Evolutionary conservation across 2,888 invertebrate species (phyloP).

Genomic region (Nephrotoma guestfalica): DNA sequence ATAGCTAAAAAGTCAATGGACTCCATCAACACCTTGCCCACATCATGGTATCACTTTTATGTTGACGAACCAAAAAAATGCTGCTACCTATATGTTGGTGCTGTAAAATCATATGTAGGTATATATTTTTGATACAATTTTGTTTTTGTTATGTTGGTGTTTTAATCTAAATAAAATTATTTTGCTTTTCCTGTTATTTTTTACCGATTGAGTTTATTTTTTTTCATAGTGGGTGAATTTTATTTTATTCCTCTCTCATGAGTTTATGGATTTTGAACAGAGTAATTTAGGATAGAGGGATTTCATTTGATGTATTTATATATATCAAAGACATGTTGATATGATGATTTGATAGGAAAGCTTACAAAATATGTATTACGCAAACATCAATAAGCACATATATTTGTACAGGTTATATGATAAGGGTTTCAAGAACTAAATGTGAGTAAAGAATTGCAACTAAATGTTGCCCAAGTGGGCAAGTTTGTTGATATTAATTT

Average conservation of each 20-base stretch:
- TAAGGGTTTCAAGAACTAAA: no score
- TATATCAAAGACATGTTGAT: not conserved
- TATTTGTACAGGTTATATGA: no score
- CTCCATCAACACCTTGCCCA: not conserved
- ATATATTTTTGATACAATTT: not conserved
- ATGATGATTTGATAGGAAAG: not conserved
- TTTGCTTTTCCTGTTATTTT: not conserved
- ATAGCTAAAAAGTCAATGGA: not conserved
- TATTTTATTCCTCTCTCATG: not conserved
- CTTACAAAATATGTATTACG: no score
- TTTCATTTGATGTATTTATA: not conserved
- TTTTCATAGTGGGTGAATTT: not conserved
- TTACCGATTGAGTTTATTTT: not conserved
- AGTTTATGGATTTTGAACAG: not conserved
- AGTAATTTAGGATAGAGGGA: not conserved
- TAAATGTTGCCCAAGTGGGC: no score
- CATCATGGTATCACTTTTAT: not conserved
- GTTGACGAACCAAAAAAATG: not conserved
- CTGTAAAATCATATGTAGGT: not conserved
- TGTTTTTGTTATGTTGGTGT: not conserved
- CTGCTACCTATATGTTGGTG: not conserved
- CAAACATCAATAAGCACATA: no score
- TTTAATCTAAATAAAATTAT: not conserved
- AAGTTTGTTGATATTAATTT: no score
- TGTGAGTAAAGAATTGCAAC: no score